These are phyloP conservation scores for Parascotia fuliginaria DNA, from an alignment of 2,888 invertebrate genomes.

Conservation along the genomic window DNA sequence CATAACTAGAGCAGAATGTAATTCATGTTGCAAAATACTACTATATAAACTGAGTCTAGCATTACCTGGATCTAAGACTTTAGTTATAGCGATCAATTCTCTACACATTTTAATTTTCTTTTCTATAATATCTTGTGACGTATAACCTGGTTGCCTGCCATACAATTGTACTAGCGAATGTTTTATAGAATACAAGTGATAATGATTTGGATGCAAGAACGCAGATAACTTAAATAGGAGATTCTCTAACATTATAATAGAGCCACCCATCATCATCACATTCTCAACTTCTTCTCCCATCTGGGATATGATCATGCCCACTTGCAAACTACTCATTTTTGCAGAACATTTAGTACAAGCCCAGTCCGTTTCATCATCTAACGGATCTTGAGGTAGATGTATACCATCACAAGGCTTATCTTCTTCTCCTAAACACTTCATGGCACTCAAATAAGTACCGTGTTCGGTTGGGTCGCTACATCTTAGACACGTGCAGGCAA, in stretches of 20 bases:
- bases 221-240: slow-evolving; percentile 89
- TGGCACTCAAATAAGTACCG: slow-evolving; percentile 90
- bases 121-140: slow-evolving; percentile 86
- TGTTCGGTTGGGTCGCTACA: slow-evolving; percentile 93
- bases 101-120: slow-evolving; percentile 89
- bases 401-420: slow-evolving; percentile 87
- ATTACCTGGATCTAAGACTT: slow-evolving; percentile 89
- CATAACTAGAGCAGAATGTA: slow-evolving; percentile 85
- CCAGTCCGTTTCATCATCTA: slow-evolving; percentile 91
- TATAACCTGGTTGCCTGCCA: slow-evolving; percentile 88
- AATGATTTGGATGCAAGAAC: slow-evolving; percentile 94
- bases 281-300: slow-evolving; percentile 92
- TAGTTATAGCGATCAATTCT: slow-evolving; percentile 87
- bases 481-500: slow-evolving; percentile 89
- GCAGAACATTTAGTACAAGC: slow-evolving; percentile 89
- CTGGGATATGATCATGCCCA: slow-evolving; percentile 88
- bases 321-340: slow-evolving; percentile 87
- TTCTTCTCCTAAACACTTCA: slow-evolving; percentile 88
- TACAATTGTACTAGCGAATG: slow-evolving; percentile 93
- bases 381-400: slow-evolving; percentile 89
- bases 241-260: slow-evolving; percentile 86
- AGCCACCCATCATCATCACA: slow-evolving; percentile 86
- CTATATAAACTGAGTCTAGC: slow-evolving; percentile 90
- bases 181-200: slow-evolving; percentile 92
- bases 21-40: slow-evolving; percentile 91